Conservation (phyloP, 2,797 vertebrate species). For the Onychomys arenicola region DNA sequence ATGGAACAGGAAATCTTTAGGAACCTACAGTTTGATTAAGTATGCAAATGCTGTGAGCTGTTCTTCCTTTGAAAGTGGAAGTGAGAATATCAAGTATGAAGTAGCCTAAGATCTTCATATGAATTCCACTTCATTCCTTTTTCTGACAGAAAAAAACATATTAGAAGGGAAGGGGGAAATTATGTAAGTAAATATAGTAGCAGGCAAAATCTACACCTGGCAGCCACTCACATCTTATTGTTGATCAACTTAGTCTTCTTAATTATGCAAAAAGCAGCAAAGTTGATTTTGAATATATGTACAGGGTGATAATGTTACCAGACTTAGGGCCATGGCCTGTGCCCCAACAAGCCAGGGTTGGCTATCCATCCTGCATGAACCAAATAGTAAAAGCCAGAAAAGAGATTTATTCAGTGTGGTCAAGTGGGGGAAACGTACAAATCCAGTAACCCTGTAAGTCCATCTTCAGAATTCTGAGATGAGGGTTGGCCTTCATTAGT, state of each 20-base stretch:
- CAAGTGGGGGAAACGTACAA: neutral
- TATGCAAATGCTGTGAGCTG: neutral
- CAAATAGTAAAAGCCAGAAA: neutral
- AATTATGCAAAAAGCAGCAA: slow-evolving; percentile 9
- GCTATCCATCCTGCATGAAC: neutral
- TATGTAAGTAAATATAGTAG: neutral
- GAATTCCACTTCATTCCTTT: slow-evolving; percentile 17
- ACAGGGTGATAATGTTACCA: neutral
- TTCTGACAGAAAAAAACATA: slow-evolving; percentile 9
- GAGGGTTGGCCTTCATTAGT: neutral
- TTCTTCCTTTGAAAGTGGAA: slow-evolving; percentile 64
- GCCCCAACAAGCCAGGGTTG: neutral
- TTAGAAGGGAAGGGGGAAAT: slow-evolving; percentile 23
- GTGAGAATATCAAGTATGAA: slow-evolving; percentile 57
- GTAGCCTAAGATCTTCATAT: neutral
- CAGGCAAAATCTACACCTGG: slow-evolving; percentile 44
- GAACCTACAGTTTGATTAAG: slow-evolving; percentile 45
- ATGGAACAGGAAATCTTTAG: slow-evolving; percentile 50
- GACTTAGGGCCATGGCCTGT: neutral
- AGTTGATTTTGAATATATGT: neutral
- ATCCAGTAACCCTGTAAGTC: neutral
- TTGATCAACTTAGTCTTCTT: neutral
- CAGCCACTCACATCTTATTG: neutral
- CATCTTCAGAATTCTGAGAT: neutral
- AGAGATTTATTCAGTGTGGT: neutral